Evolutionary conservation across 2,113 vertebrate genomes (phyloP), one percentile per base, ranked within the genome.

Genomic region (Clarias macrocephalus): DNA sequence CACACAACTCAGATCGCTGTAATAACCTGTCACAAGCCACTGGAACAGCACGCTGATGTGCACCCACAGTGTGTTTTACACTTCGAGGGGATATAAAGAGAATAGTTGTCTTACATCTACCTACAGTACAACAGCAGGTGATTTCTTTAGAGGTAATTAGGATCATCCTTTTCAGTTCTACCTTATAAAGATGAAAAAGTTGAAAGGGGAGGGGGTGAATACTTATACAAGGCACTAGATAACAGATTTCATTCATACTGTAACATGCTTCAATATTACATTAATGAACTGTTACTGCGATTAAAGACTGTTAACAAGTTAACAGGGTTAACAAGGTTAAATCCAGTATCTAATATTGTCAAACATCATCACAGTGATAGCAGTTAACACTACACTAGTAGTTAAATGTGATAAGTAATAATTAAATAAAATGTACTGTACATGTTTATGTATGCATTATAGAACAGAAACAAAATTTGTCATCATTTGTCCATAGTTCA

Each of bases 1-100:
- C 83, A 81, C 54, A 88, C 54, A 18, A 73, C 37, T 28, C 79
- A n/a, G 13, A 13, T 79, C 80, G 25, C 73, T 52, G 63, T 85
- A 79, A 80, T 33, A 77, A 77, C 84, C 23, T 30, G 60, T 30
- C 77, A 57, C 30, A 72, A 48, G 65, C 65, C 33, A 28, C 85
- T 81, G 76, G 65, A 30, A 80, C 60, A 56, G 48, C 75, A 79
- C 12, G 37, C 72, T 54, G 73, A 66, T 80, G 28, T 79, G 48
- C 19, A 37, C 28, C 75, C 62, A 68, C 4, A 0, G 19, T n/a
- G 48, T 33, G 60, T 28, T 77, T 85, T 54, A 72, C 1, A 5
- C 21, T 30, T 23, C 15, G 19, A 72, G 65, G 52, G 10, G 52
- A 56, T 59, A 57, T 33, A 16, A 83, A 33, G 19, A 80, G 30